These are phyloP conservation scores for Leptatherina wallacei DNA, from an alignment of 2,797 vertebrate genomes.

Conservation along the genomic window DNA sequence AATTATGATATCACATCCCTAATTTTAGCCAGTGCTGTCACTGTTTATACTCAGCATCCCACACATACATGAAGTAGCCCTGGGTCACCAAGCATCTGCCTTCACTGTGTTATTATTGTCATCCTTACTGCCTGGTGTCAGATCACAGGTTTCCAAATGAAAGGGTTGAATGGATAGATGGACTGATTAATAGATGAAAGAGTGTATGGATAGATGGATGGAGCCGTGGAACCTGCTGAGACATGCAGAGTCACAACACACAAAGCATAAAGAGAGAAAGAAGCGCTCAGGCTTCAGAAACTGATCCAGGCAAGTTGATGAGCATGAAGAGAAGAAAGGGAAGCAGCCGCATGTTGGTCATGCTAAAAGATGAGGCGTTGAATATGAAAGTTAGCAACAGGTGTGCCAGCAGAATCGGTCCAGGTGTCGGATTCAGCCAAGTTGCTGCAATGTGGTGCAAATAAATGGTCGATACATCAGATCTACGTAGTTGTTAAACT, in stretches of 20 bases:
- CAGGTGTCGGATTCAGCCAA: slow-evolving; percentile 25
- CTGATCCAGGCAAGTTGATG: slow-evolving; percentile 69
- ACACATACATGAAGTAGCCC: slow-evolving; percentile 10
- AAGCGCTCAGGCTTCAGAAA: slow-evolving; percentile 34
- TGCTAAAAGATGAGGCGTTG: neutral
- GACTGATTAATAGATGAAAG: slow-evolving; percentile 74
- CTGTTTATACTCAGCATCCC: slow-evolving; percentile 7
- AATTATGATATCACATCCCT: slow-evolving; percentile 29
- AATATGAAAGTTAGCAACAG: neutral
- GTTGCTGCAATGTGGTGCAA: neutral
- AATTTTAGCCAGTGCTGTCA: slow-evolving; percentile 15
- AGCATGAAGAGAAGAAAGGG: slow-evolving; percentile 15
- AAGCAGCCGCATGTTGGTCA: neutral
- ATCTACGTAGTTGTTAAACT: slow-evolving; percentile 30
- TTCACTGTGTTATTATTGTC: slow-evolving; percentile 59
- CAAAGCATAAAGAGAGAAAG: slow-evolving; percentile 39
- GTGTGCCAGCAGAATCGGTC: too few species aligned
- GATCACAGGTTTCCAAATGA: slow-evolving; percentile 72
- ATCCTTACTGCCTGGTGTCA: slow-evolving; percentile 50
- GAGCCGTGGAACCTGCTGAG: slow-evolving; percentile 72
- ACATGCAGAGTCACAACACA: slow-evolving; percentile 65
- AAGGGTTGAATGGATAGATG: slow-evolving; percentile 60
- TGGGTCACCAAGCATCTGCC: slow-evolving; percentile 23
- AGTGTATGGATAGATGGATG: slow-evolving; percentile 61
- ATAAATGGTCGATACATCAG: slow-evolving; percentile 8